Percentiles rank a stretch among this genome's conserved stretches.
phyloP scores from a whole-genome alignment of 92 coral and sea anemone species.

The Ricordea florida region DNA sequence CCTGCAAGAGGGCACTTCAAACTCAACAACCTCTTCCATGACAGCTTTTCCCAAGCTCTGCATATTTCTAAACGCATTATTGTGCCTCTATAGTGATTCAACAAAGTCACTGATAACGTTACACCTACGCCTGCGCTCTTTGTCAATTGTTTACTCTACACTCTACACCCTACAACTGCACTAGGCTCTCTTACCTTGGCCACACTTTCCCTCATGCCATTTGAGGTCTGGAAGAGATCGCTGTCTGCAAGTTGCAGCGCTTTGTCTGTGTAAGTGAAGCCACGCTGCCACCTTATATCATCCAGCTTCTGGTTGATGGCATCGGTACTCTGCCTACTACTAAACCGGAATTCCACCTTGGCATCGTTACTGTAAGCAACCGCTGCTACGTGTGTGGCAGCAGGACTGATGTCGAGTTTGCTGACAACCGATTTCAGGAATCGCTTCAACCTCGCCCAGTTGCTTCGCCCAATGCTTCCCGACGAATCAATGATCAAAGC shows the following conservation, averaged over 20 bases:
- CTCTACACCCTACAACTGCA: background rate
- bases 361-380: slow-evolving; percentile 65
- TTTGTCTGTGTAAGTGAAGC: slow-evolving; percentile 32
- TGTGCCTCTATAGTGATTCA: background rate
- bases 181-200: slow-evolving; percentile 15
- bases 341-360: slow-evolving; percentile 47
- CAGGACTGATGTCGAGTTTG: slow-evolving; percentile 61
- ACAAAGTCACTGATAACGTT: too few species aligned
- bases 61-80: too few species aligned
- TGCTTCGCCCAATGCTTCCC: slow-evolving; percentile 64
- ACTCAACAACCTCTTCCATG: background rate
- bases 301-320: background rate
- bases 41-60: background rate
- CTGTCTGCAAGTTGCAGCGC: slow-evolving; percentile 24
- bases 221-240: slow-evolving; percentile 3
- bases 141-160: too few species aligned
- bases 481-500: slow-evolving; percentile 74
- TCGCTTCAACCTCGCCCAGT: slow-evolving; percentile 65
- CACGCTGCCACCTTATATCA: slow-evolving; percentile 31
- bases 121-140: too few species aligned
- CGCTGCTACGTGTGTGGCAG: slow-evolving; percentile 61
- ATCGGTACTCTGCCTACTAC: slow-evolving; percentile 11
- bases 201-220: slow-evolving; percentile 32
- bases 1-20: background rate
- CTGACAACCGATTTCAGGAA: slow-evolving; percentile 53